phyloP scores from a whole-genome alignment of 1,140 invertebrate genomes.

The Drosophila bipectinata region DNA sequence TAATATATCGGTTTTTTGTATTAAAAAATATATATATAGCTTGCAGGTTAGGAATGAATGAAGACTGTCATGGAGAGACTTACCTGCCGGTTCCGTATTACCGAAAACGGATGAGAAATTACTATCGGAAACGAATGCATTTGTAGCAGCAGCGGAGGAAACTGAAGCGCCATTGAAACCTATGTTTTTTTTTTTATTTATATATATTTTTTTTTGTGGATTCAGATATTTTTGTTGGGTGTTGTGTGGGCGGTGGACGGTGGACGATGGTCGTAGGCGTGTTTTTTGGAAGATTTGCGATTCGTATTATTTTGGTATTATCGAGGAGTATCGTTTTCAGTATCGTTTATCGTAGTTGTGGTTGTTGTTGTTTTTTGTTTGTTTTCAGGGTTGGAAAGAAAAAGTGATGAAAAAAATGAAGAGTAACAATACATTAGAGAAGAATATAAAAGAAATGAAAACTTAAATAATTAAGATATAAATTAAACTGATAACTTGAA shows the following conservation, averaged over 20 bases:
- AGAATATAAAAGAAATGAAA: slow-evolving; percentile 72
- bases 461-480: slow-evolving; percentile 53
- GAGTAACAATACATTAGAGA: slow-evolving; percentile 80
- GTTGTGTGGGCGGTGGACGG: slow-evolving; percentile 38
- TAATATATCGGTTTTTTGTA: slow-evolving; percentile 7
- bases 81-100: slow-evolving; percentile 89
- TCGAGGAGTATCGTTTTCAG: slow-evolving; percentile 31
- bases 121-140: slow-evolving; percentile 93
- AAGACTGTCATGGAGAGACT: slow-evolving; percentile 76
- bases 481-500: slow-evolving; percentile 18
- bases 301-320: slow-evolving; percentile 18
- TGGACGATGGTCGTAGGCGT: slow-evolving; percentile 32
- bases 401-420: slow-evolving; percentile 77
- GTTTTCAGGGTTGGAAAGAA: slow-evolving; percentile 55
- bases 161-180: slow-evolving; percentile 85
- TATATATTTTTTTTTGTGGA: slow-evolving; percentile 24
- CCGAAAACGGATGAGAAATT: slow-evolving; percentile 94
- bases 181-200: slow-evolving; percentile 56
- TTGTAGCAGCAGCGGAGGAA: slow-evolving; percentile 87
- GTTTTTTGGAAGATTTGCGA: slow-evolving; percentile 34
- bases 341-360: slow-evolving; percentile 22
- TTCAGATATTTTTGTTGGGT: slow-evolving; percentile 24
- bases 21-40: slow-evolving; percentile 13
- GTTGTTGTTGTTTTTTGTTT: slow-evolving; percentile 46
- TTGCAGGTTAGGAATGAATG: slow-evolving; percentile 50